Evolutionary conservation across 2,797 vertebrate species (phyloP), one percentile per base, ranked within the genome.

Genomic region (Aratinga solstitialis): DNA sequence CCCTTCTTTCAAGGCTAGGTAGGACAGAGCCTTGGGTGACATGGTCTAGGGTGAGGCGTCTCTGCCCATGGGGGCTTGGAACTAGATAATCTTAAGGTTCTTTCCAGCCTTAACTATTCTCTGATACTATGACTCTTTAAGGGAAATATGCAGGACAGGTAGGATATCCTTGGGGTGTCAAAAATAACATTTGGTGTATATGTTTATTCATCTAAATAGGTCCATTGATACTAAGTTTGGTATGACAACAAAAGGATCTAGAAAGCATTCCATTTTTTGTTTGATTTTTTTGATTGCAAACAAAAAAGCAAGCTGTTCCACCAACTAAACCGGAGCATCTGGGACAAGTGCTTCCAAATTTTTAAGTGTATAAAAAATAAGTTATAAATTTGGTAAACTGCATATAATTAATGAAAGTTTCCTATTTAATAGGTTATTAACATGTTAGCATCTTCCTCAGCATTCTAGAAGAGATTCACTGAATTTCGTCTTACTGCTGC

Each of bases 401-500:
- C 6, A 45, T 40, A 16, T 2, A 43, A 32, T 23, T 83, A 89
- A 48, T 53, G 5, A 69, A 77, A 51, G 2, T 86, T 89, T 77
- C 43, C 59, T 82, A 43, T 75, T 65, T 45, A 80, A 80, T 5
- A 63, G 5, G 17, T 74, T 66, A 29, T 54, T 77, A 73, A 59
- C 68, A 59, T 48, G 65, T 83, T 21, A 80, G 5, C 47, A 59
- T 19, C 56, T 90, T 88, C 19, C 82, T 93, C 88, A 58, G 7
- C 15, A 40, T 84, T 67, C 36, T 90, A 85, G 47, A 87, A 84
- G 24, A 67, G 19, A 67, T 59, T 45, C 5, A 85, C 20, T 62
- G 19, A 71, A 71, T 87, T 96, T 73, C 74, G 38, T 92, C 66
- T 78, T 69, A 43, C 38, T 87, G 75, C 24, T 94, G 45, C 48